A percentile compares a stretch with the other conserved stretches of the same genome.
These are phyloP conservation scores for Natrix natrix DNA, from an alignment of 2,797 vertebrate genomes.

Conservation along the genomic window DNA sequence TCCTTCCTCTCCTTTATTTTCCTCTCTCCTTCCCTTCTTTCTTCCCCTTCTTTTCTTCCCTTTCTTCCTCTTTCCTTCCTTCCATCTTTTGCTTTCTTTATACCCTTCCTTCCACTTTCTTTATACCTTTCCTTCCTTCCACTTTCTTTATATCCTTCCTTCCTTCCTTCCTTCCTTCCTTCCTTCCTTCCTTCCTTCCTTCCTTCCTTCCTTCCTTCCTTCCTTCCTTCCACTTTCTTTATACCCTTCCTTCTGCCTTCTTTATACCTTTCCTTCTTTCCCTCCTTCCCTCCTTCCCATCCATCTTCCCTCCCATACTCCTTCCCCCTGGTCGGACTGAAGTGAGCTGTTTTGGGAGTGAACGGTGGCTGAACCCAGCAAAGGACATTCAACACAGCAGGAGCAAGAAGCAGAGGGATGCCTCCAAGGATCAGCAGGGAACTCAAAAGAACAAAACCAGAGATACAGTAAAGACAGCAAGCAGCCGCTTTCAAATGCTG, in stretches of 20 bases:
- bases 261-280: background rate
- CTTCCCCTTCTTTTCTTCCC: no score
- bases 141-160: no score
- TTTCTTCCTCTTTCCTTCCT: no score
- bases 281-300: no score
- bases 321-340: background rate
- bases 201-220: rapidly evolving
- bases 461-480: background rate
- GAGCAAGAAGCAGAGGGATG: background rate
- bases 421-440: background rate
- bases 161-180: no score
- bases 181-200: no score
- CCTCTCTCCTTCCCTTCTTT: no score
- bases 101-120: no score
- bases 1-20: rapidly evolving
- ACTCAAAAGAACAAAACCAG: background rate
- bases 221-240: no score
- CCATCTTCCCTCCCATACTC: no score
- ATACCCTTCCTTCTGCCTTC: no score
- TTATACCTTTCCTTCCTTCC: background rate
- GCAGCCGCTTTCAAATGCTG: background rate
- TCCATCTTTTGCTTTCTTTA: no score
- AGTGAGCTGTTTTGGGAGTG: background rate
- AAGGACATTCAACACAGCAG: background rate
- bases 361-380: background rate